Base-by-base conservation (phyloP, 2,797 vertebrate genomes). In the Pygocentrus nattereri region DNA sequence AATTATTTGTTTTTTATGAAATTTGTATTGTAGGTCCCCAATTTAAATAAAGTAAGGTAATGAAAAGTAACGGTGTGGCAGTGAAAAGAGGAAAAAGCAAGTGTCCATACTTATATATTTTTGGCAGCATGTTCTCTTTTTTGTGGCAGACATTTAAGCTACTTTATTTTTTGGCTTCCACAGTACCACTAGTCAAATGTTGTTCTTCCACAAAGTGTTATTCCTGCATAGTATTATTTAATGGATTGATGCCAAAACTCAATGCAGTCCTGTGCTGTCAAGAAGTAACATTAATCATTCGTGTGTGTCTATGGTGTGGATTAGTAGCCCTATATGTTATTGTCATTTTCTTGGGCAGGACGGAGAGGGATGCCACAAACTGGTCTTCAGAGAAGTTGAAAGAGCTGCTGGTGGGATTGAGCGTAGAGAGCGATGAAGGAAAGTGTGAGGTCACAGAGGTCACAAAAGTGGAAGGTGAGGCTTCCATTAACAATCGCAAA, bases 401-500 rank as follows among this genome's bases (percentile, higher is more conserved):
- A 86, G 91, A 94, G 2, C 92, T 98, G 2, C 93, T 99, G 19
- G 85, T 96, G 82, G 94, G 89, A 0, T 86, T 98, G 15, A 86
- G 21, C 50, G 95, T 96, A 77, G 93, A 95, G 82, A 90, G 94
- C 0, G 92, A 94, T 1, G 96, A 96, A 62, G 97, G 97, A 41
- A 86, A 83, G 11, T 96, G 96, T 77, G 94, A 96, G 86, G 91
- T 98, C 88, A 97, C 96, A 0, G 96, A 98, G 82, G 91, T 98
- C 80, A 93, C 87, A 85, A 96, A 94, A 70, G 85, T 96, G 80
- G 97, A 98, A 4, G 97, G 97, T 74, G 97, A 99, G 78, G 97
- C 97, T 0, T 97, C 96, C 58, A 97, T 98, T 88, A 98, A 97
- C 91, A 99, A 98, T 82, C 96, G 97, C 74, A 97, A 97, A 91